These are phyloP conservation scores for Dasypus novemcinctus DNA, from an alignment of 2,113 vertebrate species.

Conservation along the genomic window DNA sequence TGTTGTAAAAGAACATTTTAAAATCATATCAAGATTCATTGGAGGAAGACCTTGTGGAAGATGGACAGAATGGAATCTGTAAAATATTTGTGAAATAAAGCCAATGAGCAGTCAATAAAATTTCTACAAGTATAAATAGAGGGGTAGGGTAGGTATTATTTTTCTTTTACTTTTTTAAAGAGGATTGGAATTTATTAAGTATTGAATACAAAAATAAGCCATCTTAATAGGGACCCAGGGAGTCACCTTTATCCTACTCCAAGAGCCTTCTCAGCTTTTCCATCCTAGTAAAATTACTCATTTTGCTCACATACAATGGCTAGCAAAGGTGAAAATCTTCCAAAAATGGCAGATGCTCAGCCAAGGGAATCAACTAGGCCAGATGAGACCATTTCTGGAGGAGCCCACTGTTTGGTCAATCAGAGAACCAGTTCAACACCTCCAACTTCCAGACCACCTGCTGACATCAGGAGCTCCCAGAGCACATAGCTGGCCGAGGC, in stretches of 20 bases:
- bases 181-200: constrained; percentile 59
- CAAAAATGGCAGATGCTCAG: background rate
- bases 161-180: background rate
- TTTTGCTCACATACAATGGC: background rate
- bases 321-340: background rate
- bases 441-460: background rate
- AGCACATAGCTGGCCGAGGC: background rate
- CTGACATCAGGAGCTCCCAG: background rate
- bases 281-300: background rate
- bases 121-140: background rate
- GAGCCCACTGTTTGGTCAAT: background rate
- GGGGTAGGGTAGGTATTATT: background rate
- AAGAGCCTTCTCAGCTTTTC: background rate
- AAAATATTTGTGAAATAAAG: background rate
- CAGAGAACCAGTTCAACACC: rapidly evolving
- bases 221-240: background rate
- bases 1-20: background rate
- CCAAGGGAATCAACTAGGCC: no score
- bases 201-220: constrained; percentile 22
- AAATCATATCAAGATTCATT: background rate
- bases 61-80: background rate
- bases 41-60: background rate
- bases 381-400: background rate
- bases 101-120: background rate
- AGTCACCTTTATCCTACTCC: background rate